Percentiles rank a stretch among this genome's conserved stretches.
These are phyloP conservation scores for Nesogale talazaci DNA, from an alignment of 2,113 vertebrate species.

Conservation along the genomic window DNA sequence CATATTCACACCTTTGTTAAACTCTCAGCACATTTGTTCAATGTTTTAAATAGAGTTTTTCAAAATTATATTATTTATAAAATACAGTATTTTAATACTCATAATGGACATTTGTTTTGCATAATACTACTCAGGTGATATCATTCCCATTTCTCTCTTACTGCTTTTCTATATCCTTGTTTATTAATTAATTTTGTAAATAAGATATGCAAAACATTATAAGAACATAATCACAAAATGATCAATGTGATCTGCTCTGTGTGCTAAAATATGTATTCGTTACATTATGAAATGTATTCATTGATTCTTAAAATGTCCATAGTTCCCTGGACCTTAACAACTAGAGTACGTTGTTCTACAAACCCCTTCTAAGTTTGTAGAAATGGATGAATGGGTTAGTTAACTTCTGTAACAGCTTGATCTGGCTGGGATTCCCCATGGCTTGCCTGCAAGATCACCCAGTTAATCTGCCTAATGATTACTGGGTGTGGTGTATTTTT, in stretches of 20 bases:
- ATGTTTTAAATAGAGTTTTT: too few species aligned
- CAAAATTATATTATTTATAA: too few species aligned
- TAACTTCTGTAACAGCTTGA: too few species aligned
- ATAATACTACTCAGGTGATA: not conserved
- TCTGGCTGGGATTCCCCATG: too few species aligned
- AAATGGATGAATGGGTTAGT: not conserved
- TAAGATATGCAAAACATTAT: not conserved
- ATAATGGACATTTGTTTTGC: not conserved
- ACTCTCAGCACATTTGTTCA: too few species aligned
- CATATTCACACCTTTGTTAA: too few species aligned
- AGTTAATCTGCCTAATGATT: too few species aligned
- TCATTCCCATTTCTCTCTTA: not conserved
- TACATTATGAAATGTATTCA: not conserved
- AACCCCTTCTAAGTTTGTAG: not conserved
- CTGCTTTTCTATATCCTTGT: not conserved
- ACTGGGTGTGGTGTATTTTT: too few species aligned
- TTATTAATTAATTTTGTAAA: constrained; percentile 10
- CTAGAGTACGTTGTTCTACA: too few species aligned
- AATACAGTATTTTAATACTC: not conserved
- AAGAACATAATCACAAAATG: not conserved
- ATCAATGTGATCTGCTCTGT: not conserved
- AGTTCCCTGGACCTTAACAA: too few species aligned
- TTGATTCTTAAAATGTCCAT: too few species aligned
- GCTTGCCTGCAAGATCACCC: too few species aligned
- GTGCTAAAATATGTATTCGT: not conserved